Percentiles rank a stretch among this genome's conserved stretches.
Evolutionary conservation across 2,113 vertebrate species (phyloP).

Genomic region (Haemorhous mexicanus): DNA sequence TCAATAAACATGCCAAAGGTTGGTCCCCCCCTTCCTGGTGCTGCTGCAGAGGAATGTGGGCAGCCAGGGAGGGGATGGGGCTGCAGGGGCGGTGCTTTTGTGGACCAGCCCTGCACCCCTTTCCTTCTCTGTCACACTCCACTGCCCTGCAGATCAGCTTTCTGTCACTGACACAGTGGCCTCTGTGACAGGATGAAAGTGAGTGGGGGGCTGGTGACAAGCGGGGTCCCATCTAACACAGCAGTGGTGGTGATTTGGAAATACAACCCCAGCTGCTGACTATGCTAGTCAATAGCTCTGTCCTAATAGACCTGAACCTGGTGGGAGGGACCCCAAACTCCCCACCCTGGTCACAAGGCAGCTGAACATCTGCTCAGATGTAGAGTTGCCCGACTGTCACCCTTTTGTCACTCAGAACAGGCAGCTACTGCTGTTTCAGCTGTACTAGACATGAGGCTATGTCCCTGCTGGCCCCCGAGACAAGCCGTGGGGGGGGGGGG

Average conservation of each 20-base stretch:
- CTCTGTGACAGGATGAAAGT: not conserved
- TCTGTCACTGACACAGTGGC: not conserved
- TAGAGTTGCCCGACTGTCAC: rapidly evolving
- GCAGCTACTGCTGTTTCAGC: not conserved
- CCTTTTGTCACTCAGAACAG: not conserved
- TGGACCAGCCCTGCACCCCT: not conserved
- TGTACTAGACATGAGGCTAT: rapidly evolving
- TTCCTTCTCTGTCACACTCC: not conserved
- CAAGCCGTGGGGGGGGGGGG: no score
- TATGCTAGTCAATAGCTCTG: not conserved
- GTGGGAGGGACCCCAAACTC: not conserved
- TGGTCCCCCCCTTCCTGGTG: not conserved
- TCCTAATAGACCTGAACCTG: not conserved
- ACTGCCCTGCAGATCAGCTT: not conserved
- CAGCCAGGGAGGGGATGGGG: not conserved
- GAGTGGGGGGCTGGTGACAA: not conserved
- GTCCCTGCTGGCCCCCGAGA: not conserved
- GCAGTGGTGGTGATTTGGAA: not conserved
- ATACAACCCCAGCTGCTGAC: not conserved
- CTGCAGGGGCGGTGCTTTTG: not conserved
- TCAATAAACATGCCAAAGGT: slow-evolving; percentile 69
- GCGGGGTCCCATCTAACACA: rapidly evolving
- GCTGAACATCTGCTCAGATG: not conserved
- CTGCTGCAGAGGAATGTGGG: slow-evolving; percentile 39
- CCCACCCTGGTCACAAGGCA: not conserved